Evolutionary conservation across 2,888 invertebrate species (phyloP).

Genomic region (Terebella lapidaria): DNA sequence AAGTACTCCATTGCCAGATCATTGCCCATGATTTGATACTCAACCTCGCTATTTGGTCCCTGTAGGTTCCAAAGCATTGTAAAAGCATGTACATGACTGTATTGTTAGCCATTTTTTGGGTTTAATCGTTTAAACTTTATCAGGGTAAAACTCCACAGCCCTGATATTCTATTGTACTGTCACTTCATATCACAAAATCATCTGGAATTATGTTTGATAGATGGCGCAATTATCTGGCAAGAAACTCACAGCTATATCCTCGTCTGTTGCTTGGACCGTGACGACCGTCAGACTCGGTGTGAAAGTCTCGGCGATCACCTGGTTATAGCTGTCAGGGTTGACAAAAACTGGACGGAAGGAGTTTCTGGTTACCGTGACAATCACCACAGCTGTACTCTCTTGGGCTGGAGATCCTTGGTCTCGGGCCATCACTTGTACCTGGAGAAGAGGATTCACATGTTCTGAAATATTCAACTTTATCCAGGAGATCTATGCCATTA

Average conservation of each 20-base stretch:
- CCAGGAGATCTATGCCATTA: background rate
- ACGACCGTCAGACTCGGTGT: constrained; percentile 30
- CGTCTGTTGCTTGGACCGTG: constrained; percentile 27
- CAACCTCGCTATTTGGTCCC: constrained; percentile 40
- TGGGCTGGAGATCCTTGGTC: constrained; percentile 32
- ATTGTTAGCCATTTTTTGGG: too few relatives aligned
- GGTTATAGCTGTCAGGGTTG: constrained; percentile 16
- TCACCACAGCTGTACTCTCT: constrained; percentile 27
- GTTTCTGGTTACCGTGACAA: constrained; percentile 22
- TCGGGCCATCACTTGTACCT: constrained; percentile 29
- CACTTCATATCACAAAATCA: too few relatives aligned
- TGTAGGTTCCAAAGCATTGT: too few relatives aligned
- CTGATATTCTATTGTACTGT: too few relatives aligned
- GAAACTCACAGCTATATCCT: constrained; percentile 29
- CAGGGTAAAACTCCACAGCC: too few relatives aligned
- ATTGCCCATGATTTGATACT: constrained; percentile 28
- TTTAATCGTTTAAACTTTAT: too few relatives aligned
- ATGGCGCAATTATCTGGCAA: too few relatives aligned
- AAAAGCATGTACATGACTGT: too few relatives aligned
- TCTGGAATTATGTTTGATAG: too few relatives aligned
- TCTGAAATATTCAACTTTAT: background rate
- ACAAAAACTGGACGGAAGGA: constrained; percentile 23
- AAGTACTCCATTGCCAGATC: constrained; percentile 24
- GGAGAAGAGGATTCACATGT: constrained; percentile 7
- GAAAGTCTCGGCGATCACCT: constrained; percentile 31